phyloP scores from a whole-genome alignment of 2,113 vertebrate species.

The Riparia riparia region DNA sequence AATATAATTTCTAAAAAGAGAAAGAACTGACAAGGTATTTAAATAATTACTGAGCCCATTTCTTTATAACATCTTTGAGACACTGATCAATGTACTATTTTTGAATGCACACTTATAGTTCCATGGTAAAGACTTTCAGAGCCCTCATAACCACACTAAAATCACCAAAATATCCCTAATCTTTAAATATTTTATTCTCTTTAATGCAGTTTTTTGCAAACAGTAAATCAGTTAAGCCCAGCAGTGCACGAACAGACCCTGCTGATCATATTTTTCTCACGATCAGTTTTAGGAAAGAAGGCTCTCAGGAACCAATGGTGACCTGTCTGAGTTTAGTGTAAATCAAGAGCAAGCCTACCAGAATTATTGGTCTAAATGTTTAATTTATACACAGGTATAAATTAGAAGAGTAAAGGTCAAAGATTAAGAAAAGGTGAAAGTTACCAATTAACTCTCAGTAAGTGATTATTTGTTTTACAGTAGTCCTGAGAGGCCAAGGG shows the following conservation, averaged over 20 bases:
- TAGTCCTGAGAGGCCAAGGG: not conserved
- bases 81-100: not conserved
- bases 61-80: not conserved
- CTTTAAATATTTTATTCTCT: not conserved
- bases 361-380: not conserved
- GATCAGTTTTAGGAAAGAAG: not conserved
- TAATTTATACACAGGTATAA: not conserved
- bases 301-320: not conserved
- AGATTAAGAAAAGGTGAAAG: constrained; percentile 7
- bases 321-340: not conserved
- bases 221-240: not conserved
- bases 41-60: not conserved
- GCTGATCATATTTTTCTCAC: not conserved
- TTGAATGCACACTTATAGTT: not conserved
- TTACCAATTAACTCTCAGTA: constrained; percentile 2
- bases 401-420: not conserved
- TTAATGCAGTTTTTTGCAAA: not conserved
- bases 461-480: not conserved
- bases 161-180: not conserved
- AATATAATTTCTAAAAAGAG: not conserved
- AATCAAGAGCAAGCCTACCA: not conserved
- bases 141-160: not conserved
- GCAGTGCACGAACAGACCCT: not conserved
- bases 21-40: not conserved
- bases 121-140: not conserved